phyloP scores from a whole-genome alignment of 2,797 vertebrate species.

The Atherinosoma microstoma region DNA sequence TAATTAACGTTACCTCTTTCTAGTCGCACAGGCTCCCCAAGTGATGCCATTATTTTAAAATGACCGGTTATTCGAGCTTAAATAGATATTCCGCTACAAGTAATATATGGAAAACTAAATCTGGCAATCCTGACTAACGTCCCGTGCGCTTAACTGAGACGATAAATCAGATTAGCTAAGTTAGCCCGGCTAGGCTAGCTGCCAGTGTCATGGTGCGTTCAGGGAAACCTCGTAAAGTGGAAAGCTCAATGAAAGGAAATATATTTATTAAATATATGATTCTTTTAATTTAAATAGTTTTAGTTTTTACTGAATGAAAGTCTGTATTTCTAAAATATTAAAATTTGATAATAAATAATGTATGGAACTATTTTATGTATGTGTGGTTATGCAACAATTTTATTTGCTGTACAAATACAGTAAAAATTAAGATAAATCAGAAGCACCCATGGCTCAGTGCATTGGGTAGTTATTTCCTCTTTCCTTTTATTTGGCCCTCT shows the following conservation, averaged over 20 bases:
- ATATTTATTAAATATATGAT: too few relatives aligned
- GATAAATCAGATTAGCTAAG: slow-evolving; percentile 79
- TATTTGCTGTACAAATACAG: background rate
- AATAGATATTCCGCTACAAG: slow-evolving; percentile 10
- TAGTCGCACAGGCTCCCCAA: slow-evolving; percentile 92
- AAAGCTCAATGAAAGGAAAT: accelerated
- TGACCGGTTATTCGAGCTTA: background rate
- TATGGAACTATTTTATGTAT: too few relatives aligned
- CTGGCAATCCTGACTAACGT: slow-evolving; percentile 60
- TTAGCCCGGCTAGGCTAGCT: slow-evolving; percentile 60
- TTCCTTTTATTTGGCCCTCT: background rate
- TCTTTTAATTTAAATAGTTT: too few relatives aligned
- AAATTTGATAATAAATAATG: too few relatives aligned
- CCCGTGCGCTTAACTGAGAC: slow-evolving; percentile 57
- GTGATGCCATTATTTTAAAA: slow-evolving; percentile 88
- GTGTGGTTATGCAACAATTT: too few relatives aligned
- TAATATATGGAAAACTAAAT: slow-evolving; percentile 44
- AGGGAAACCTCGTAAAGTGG: slow-evolving; percentile 16
- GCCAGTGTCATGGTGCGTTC: slow-evolving; percentile 70
- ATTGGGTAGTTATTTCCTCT: background rate
- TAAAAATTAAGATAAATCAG: background rate
- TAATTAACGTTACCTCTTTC: slow-evolving; percentile 89
- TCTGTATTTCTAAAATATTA: background rate
- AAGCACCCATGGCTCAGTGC: background rate
- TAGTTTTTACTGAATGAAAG: background rate